These are phyloP conservation scores for Tinea semifulvella DNA, from an alignment of 2,888 invertebrate species.

Conservation along the genomic window DNA sequence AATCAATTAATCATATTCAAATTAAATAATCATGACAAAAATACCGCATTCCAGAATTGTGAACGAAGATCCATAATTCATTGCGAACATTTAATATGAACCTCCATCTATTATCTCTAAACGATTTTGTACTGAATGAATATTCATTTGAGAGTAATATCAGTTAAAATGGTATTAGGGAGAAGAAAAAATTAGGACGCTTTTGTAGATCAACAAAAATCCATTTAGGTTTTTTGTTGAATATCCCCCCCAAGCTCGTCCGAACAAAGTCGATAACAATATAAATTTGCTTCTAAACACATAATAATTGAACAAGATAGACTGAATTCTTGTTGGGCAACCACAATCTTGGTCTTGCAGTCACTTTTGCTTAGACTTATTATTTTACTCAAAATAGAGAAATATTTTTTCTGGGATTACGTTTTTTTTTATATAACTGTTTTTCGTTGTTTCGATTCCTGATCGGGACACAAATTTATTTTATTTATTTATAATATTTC, in stretches of 20 bases:
- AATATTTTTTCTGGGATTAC: too few species aligned
- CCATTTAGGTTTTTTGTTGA: too few species aligned
- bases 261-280: constrained; percentile 57
- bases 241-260: constrained; percentile 52
- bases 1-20: constrained; percentile 32
- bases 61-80: constrained; percentile 51
- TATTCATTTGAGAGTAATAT: constrained; percentile 62
- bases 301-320: too few species aligned
- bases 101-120: constrained; percentile 62
- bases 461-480: too few species aligned
- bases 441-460: too few species aligned
- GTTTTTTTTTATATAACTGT: too few species aligned
- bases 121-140: constrained; percentile 61
- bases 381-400: too few species aligned
- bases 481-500: too few species aligned
- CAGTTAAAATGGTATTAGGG: constrained; percentile 54
- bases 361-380: too few species aligned
- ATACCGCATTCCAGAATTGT: constrained; percentile 38
- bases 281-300: too few species aligned
- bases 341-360: too few species aligned
- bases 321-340: too few species aligned
- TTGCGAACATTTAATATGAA: constrained; percentile 48
- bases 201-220: constrained; percentile 38
- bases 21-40: constrained; percentile 25
- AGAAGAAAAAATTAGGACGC: constrained; percentile 41